Percentiles rank a stretch among this genome's conserved stretches.
Conservation (phyloP, 2,113 vertebrate genomes). For the Progne subis region DNA sequence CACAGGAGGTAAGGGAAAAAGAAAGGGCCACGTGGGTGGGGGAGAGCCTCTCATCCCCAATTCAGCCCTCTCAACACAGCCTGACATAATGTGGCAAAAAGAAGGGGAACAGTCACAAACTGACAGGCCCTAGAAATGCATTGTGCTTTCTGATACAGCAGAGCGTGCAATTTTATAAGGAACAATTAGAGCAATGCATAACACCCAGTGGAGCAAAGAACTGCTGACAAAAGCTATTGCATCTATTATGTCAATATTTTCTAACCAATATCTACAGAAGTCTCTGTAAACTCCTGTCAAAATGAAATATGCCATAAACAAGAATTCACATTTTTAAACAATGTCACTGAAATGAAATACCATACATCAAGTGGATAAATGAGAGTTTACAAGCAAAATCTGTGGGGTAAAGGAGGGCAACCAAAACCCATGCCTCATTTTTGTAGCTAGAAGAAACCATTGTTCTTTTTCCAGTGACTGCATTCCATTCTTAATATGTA, state of each 20-base stretch:
- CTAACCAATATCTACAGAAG: conserved; percentile 36
- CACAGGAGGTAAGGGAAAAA: not conserved
- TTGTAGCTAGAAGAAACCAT: not conserved
- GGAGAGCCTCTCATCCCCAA: not conserved
- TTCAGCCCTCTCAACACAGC: not conserved
- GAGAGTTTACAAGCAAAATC: conserved; percentile 11
- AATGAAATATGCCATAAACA: conserved; percentile 41
- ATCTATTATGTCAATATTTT: conserved; percentile 12
- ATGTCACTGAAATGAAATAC: not conserved
- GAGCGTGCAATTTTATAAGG: not conserved
- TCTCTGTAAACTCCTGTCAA: not conserved
- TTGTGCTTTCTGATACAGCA: not conserved
- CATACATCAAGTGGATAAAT: not conserved
- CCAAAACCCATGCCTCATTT: not conserved
- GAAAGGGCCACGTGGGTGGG: not conserved
- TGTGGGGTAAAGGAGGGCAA: not conserved
- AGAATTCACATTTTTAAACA: not conserved
- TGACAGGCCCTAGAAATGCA: not conserved
- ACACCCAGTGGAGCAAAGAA: conserved; percentile 18
- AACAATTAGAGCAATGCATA: not conserved
- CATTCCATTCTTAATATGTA: not conserved
- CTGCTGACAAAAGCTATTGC: conserved; percentile 22
- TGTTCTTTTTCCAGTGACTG: not conserved
- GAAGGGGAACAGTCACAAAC: not conserved
- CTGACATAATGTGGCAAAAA: not conserved